A percentile compares a stretch with the other conserved stretches of the same genome.
Conservation (phyloP, 2,797 vertebrate species). For the Limnodromus scolopaceus region DNA sequence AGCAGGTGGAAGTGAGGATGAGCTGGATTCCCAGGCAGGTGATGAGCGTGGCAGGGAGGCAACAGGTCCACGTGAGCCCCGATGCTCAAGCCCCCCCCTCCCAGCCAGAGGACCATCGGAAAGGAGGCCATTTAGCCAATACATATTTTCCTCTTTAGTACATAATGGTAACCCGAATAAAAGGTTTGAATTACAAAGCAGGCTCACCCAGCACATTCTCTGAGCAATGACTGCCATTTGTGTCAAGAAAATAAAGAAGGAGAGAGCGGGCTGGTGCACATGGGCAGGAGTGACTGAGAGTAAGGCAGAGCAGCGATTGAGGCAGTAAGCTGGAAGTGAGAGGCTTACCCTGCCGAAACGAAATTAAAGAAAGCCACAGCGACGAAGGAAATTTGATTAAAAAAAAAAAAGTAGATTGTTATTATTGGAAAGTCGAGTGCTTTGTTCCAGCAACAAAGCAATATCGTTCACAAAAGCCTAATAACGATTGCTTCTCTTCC, state of each 20-base stretch:
- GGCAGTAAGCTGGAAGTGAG: conserved; percentile 20
- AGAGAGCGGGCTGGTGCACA: conserved; percentile 16
- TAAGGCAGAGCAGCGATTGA: neutral
- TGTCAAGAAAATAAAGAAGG: conserved; percentile 82
- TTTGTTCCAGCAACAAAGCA: conserved; percentile 59
- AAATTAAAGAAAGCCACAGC: conserved; percentile 45
- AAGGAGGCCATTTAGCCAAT: conserved; percentile 71
- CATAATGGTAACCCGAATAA: conserved; percentile 79
- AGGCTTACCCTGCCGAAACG: conserved; percentile 29
- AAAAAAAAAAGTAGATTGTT: conserved; percentile 31
- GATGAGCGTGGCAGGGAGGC: neutral
- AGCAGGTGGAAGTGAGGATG: neutral
- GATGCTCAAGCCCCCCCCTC: neutral
- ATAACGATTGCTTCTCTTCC: neutral
- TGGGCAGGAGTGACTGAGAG: conserved; percentile 25
- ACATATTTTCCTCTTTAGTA: conserved; percentile 79
- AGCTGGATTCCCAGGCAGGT: neutral
- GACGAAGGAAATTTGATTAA: conserved; percentile 62
- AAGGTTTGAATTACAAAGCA: conserved; percentile 83
- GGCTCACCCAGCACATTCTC: conserved; percentile 73
- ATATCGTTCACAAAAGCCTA: conserved; percentile 33
- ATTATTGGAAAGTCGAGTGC: conserved; percentile 53
- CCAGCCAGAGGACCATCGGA: conserved; percentile 31
- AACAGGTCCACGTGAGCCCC: neutral
- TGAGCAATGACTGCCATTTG: conserved; percentile 81